phyloP scores from a whole-genome alignment of 2,797 vertebrate species.

The Australoheros facetus region DNA sequence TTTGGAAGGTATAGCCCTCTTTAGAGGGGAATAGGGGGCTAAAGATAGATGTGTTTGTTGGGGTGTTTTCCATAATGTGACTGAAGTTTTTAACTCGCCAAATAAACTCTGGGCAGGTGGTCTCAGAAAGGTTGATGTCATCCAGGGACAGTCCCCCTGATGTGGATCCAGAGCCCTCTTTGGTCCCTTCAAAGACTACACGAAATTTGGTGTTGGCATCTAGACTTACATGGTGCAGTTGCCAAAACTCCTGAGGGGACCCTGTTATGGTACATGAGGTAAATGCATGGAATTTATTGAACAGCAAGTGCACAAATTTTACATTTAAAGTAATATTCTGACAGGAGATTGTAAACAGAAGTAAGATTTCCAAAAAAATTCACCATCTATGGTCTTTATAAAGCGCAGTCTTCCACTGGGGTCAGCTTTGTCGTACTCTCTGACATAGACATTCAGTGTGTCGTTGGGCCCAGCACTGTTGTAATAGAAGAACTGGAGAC shows the following conservation, averaged over 20 bases:
- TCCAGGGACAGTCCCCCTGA: conserved; percentile 89
- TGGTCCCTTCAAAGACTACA: conserved; percentile 85
- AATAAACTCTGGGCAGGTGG: conserved; percentile 87
- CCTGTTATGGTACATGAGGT: conserved; percentile 52
- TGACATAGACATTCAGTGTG: conserved; percentile 80
- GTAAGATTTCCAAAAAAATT: not conserved
- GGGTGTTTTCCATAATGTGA: conserved; percentile 72
- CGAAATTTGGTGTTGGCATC: conserved; percentile 84
- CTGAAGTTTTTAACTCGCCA: conserved; percentile 90
- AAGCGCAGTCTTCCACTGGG: conserved; percentile 74
- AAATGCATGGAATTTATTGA: not conserved
- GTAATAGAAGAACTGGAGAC: conserved; percentile 92
- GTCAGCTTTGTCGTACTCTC: conserved; percentile 78
- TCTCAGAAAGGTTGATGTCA: conserved; percentile 93
- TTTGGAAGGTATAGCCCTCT: conserved; percentile 91
- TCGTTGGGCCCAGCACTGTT: conserved; percentile 80
- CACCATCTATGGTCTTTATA: conserved; percentile 83
- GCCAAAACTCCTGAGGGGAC: conserved; percentile 81
- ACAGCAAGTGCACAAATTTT: not conserved
- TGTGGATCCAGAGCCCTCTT: conserved; percentile 55
- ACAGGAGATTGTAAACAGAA: not conserved
- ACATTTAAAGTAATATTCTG: not conserved
- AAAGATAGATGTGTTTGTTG: conserved; percentile 58
- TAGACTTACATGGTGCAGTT: conserved; percentile 86
- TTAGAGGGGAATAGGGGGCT: conserved; percentile 87